phyloP scores from a whole-genome alignment of 2,113 vertebrate species.

The Fregata magnificens region DNA sequence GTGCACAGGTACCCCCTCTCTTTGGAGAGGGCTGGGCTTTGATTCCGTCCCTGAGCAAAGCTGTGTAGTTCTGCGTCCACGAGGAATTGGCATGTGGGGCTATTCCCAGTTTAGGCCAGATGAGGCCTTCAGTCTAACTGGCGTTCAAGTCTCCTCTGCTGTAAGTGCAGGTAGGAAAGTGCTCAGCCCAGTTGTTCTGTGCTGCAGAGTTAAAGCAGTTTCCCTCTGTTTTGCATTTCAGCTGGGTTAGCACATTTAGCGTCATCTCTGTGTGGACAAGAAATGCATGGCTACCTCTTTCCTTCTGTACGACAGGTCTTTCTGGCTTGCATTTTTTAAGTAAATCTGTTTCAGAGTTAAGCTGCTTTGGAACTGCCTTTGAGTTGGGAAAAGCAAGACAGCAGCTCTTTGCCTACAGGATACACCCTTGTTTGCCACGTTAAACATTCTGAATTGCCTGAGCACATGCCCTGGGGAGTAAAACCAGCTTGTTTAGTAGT shows the following conservation, averaged over 20 bases:
- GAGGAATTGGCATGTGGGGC: neutral
- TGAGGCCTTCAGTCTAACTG: neutral
- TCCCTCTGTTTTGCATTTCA: neutral
- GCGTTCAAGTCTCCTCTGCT: neutral
- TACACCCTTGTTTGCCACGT: neutral
- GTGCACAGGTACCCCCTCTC: neutral
- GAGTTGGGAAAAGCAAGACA: neutral
- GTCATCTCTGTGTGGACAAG: neutral
- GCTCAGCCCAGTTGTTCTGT: neutral
- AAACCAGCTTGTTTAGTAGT: neutral
- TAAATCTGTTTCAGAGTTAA: neutral
- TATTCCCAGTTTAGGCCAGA: neutral
- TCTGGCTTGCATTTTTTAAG: neutral
- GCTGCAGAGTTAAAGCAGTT: neutral
- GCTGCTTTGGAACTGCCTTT: neutral
- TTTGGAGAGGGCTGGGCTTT: neutral
- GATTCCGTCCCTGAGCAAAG: neutral
- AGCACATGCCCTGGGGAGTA: neutral
- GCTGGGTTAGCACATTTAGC: neutral
- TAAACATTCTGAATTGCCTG: neutral
- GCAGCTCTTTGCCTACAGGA: neutral
- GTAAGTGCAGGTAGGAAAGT: neutral
- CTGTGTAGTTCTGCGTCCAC: neutral
- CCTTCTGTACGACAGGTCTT: too few relatives aligned
- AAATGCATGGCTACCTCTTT: neutral